Conservation (phyloP, 2,888 invertebrate species). For the Agrotis puta region DNA sequence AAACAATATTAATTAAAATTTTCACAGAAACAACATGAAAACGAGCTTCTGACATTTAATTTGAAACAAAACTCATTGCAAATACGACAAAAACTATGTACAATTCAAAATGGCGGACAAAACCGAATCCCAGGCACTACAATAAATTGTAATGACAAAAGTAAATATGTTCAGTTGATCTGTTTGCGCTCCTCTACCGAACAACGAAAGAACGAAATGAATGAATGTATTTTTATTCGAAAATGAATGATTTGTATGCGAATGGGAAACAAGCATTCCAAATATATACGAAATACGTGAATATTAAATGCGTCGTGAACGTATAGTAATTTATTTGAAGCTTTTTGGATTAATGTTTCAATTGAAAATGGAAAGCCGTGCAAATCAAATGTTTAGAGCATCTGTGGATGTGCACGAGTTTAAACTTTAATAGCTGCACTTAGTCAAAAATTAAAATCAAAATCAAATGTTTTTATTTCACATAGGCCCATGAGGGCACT, state of each 20-base stretch:
- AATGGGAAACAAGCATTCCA: constrained; percentile 30
- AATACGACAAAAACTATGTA: constrained; percentile 32
- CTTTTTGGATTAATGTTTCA: constrained; percentile 2
- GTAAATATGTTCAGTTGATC: constrained; percentile 50
- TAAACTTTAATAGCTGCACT: background rate
- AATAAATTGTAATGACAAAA: constrained; percentile 54
- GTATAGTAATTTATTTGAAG: constrained; percentile 4
- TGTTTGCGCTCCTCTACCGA: constrained; percentile 37
- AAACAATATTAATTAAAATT: too few species aligned
- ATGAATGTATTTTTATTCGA: constrained; percentile 49
- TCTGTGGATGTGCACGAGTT: background rate
- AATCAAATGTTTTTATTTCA: too few species aligned
- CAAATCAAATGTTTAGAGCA: background rate
- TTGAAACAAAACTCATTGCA: constrained; percentile 6
- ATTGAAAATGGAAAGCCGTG: background rate
- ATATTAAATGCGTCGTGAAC: constrained; percentile 24
- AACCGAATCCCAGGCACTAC: constrained; percentile 16
- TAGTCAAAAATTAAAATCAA: too few species aligned
- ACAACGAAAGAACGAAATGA: constrained; percentile 40
- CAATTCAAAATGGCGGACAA: constrained; percentile 1
- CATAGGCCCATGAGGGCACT: too few species aligned
- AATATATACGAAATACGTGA: constrained; percentile 16
- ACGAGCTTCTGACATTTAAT: constrained; percentile 12
- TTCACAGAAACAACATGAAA: background rate
- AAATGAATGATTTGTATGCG: constrained; percentile 39